phyloP scores from a whole-genome alignment of 2,888 invertebrate species.

The Drosophila demipolita region DNA sequence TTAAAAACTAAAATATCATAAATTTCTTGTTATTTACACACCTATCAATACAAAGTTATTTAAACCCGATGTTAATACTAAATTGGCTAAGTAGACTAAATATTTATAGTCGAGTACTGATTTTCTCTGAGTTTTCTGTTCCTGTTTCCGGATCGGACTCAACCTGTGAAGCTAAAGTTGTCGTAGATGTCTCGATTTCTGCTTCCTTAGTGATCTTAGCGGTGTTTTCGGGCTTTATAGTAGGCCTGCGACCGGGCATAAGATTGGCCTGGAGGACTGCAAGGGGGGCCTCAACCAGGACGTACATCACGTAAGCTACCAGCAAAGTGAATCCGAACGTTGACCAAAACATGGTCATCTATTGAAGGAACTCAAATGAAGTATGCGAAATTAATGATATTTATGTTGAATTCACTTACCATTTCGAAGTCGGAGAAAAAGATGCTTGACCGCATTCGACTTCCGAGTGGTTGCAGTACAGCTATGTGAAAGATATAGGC shows the following conservation, averaged over 20 bases:
- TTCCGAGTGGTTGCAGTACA: conserved; percentile 45
- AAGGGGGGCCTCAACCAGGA: conserved; percentile 1
- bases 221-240: background rate
- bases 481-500: conserved; percentile 77
- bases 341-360: conserved; percentile 8
- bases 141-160: background rate
- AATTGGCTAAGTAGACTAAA: background rate
- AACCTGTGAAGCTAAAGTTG: background rate
- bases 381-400: background rate
- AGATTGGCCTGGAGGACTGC: background rate
- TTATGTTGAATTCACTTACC: background rate
- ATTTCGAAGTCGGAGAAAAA: conserved; percentile 7
- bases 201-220: background rate
- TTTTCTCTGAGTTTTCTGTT: background rate
- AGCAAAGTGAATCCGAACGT: conserved; percentile 1
- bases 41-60: background rate
- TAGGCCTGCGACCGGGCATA: background rate
- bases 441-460: background rate
- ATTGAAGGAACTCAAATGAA: background rate
- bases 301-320: conserved; percentile 4
- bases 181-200: background rate
- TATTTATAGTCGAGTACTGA: background rate
- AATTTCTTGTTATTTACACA: background rate
- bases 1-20: background rate
- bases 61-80: conserved; percentile 10